Percentiles rank a stretch among this genome's conserved stretches.
Conservation (phyloP, 2,113 vertebrate species). For the Tachysurus vachellii region DNA sequence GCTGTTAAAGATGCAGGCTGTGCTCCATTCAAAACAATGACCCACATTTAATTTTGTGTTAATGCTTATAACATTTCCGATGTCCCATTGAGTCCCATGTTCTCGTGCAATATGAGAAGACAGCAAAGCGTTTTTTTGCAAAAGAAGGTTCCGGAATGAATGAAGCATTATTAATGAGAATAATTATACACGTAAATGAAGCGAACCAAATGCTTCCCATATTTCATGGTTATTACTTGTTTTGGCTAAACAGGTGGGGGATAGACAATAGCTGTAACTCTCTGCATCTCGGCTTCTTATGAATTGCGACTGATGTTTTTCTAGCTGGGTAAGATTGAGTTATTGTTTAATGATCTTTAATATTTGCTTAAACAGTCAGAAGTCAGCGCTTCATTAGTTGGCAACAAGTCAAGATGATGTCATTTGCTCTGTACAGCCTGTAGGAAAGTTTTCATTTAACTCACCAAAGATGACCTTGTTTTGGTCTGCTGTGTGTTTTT, state of each 20-base stretch:
- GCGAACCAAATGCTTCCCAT: constrained; percentile 23
- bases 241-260: neutral
- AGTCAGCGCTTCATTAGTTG: constrained; percentile 33
- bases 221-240: constrained; percentile 11
- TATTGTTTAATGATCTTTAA: constrained; percentile 15
- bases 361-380: constrained; percentile 11
- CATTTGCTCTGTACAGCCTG: constrained; percentile 24
- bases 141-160: neutral
- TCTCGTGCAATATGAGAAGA: constrained; percentile 22
- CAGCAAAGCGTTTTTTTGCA: neutral
- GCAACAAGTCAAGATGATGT: constrained; percentile 31
- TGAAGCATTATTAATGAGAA: constrained; percentile 36
- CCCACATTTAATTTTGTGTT: neutral
- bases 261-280: neutral
- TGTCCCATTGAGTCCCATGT: neutral
- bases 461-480: constrained; percentile 42
- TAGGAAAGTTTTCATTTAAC: constrained; percentile 48
- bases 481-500: neutral
- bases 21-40: neutral
- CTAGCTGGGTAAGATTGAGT: neutral
- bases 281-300: neutral
- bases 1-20: neutral
- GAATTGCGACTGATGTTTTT: neutral
- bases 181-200: constrained; percentile 46
- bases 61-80: neutral